phyloP scores from a whole-genome alignment of 2,113 vertebrate species.

The Proteles cristata region DNA sequence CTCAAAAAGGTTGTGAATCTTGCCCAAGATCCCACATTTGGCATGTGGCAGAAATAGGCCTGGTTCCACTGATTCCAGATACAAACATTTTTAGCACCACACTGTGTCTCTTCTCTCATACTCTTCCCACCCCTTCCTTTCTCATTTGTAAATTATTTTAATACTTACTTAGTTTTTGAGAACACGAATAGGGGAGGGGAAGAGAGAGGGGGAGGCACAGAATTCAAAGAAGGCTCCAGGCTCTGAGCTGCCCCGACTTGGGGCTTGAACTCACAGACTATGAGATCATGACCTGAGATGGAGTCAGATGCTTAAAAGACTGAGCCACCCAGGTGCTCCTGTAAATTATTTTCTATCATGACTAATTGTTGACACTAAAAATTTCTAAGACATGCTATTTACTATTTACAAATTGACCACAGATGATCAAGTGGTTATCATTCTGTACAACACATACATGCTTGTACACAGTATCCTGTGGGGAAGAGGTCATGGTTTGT shows the following conservation, averaged over 20 bases:
- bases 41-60: not conserved
- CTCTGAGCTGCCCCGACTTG: too few species aligned
- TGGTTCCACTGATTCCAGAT: not conserved
- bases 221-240: too few species aligned
- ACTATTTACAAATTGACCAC: not conserved
- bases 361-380: not conserved
- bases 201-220: too few species aligned
- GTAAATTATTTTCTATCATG: not conserved
- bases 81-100: not conserved
- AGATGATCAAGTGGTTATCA: not conserved
- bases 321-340: not conserved
- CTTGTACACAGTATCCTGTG: not conserved
- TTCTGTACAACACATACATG: too few species aligned
- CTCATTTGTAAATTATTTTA: not conserved
- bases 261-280: too few species aligned
- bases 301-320: too few species aligned
- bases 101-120: too few species aligned
- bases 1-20: not conserved
- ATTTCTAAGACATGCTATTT: not conserved
- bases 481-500: not conserved
- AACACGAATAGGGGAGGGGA: too few species aligned
- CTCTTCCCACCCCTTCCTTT: not conserved
- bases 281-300: too few species aligned
- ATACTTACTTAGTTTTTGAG: too few species aligned
- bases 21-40: not conserved